Percentiles rank a stretch among this genome's conserved stretches.
Conservation (phyloP, 2,113 vertebrate genomes). For the Nibea albiflora region DNA sequence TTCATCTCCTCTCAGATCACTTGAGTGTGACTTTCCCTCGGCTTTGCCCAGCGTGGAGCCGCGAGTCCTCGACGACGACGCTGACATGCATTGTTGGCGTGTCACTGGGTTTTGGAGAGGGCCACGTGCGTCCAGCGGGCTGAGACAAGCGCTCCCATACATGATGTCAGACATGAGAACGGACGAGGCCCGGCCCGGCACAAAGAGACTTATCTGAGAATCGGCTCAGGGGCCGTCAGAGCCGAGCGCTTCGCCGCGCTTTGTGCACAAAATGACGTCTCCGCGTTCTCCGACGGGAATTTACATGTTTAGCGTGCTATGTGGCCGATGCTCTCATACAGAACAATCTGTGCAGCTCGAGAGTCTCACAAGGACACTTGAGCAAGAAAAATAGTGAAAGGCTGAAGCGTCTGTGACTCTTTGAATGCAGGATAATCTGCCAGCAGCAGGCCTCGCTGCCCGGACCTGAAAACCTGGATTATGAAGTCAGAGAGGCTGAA, state of each 20-base stretch:
- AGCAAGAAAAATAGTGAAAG: constrained; percentile 40
- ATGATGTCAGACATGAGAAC: constrained; percentile 49
- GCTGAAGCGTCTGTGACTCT: constrained; percentile 6
- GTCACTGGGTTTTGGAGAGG: constrained; percentile 70
- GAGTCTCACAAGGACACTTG: constrained; percentile 56
- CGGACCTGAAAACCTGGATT: not conserved
- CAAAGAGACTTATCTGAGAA: constrained; percentile 55
- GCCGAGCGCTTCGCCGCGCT: constrained; percentile 13
- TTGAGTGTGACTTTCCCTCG: constrained; percentile 71
- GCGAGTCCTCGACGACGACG: constrained; percentile 7
- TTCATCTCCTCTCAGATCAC: constrained; percentile 74
- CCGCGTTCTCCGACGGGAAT: constrained; percentile 21
- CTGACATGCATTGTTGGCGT: constrained; percentile 69
- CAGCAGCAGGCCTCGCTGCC: not conserved
- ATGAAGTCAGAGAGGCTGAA: not conserved
- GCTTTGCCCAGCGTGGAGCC: constrained; percentile 57
- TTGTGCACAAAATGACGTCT: constrained; percentile 45
- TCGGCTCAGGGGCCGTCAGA: constrained; percentile 31
- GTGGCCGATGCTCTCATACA: constrained; percentile 29
- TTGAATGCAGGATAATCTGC: constrained; percentile 50
- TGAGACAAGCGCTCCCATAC: constrained; percentile 65
- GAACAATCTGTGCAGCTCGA: constrained; percentile 19
- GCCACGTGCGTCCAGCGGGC: constrained; percentile 68
- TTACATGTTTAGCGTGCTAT: constrained; percentile 30
- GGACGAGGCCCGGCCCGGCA: constrained; percentile 15